Percentiles rank a stretch among this genome's conserved stretches.
These are phyloP conservation scores for Acinonyx jubatus DNA, from an alignment of 2,113 vertebrate species.

Conservation along the genomic window DNA sequence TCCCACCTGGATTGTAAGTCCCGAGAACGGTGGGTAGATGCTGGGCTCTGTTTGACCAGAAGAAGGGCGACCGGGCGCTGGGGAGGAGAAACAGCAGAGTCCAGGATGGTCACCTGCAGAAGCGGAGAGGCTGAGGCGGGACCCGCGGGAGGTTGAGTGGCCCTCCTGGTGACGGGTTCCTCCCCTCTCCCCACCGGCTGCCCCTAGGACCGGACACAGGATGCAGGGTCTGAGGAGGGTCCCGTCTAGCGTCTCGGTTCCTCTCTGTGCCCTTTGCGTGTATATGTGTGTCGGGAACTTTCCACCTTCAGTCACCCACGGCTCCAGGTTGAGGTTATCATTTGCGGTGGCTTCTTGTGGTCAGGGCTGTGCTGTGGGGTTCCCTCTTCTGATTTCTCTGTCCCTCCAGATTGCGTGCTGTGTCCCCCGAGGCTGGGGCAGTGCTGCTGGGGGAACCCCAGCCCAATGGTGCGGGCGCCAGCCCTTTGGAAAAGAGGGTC, in stretches of 20 bases:
- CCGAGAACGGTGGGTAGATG: no score
- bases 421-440: neutral
- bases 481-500: neutral
- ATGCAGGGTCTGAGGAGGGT: fast-evolving
- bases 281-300: fast-evolving
- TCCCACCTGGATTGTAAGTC: neutral
- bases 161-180: neutral
- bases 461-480: neutral
- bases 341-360: fast-evolving
- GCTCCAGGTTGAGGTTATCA: neutral
- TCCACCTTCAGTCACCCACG: fast-evolving
- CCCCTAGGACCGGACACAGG: neutral
- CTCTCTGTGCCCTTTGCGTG: neutral
- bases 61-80: neutral
- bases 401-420: neutral
- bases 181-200: fast-evolving
- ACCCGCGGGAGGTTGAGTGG: neutral
- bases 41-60: neutral
- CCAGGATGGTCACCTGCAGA: neutral
- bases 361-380: neutral
- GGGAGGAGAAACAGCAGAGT: neutral
- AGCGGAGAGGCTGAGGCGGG: neutral
- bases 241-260: neutral
- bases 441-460: no score
- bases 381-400: neutral